A percentile compares a stretch with the other conserved stretches of the same genome.
These are phyloP conservation scores for Aepyceros melampus DNA, from an alignment of 2,113 vertebrate genomes.

Conservation along the genomic window DNA sequence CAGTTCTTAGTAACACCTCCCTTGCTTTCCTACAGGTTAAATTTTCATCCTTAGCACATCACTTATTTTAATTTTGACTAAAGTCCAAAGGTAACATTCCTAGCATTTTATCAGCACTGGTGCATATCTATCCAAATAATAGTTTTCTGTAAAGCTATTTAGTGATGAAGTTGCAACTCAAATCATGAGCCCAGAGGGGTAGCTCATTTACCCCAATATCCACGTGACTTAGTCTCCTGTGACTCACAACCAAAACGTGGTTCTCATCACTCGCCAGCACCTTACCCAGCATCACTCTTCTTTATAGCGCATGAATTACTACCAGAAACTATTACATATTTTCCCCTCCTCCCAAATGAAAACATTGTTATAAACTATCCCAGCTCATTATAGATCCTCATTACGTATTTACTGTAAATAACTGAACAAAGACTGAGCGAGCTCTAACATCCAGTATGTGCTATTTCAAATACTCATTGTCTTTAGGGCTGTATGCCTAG, in stretches of 20 bases:
- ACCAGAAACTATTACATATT: background rate
- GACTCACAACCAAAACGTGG: background rate
- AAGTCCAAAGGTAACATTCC: background rate
- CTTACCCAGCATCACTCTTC: background rate
- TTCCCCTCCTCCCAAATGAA: background rate
- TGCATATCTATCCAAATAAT: background rate
- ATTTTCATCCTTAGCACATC: background rate
- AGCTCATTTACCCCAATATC: background rate
- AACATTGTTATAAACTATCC: background rate
- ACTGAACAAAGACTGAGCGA: background rate
- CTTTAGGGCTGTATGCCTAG: background rate
- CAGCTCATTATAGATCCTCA: background rate
- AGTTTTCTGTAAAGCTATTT: background rate
- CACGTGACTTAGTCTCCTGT: background rate
- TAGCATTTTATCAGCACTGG: background rate
- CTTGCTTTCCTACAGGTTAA: background rate
- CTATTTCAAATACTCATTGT: constrained; percentile 3
- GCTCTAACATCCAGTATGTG: background rate
- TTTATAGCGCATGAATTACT: background rate
- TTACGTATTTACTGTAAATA: background rate
- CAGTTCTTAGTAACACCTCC: background rate
- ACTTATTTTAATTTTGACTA: background rate
- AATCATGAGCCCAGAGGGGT: background rate
- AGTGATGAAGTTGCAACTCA: background rate
- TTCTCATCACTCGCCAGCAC: background rate